Conservation (phyloP, 2,797 vertebrate genomes). For the Acrossocheilus fasciatus region DNA sequence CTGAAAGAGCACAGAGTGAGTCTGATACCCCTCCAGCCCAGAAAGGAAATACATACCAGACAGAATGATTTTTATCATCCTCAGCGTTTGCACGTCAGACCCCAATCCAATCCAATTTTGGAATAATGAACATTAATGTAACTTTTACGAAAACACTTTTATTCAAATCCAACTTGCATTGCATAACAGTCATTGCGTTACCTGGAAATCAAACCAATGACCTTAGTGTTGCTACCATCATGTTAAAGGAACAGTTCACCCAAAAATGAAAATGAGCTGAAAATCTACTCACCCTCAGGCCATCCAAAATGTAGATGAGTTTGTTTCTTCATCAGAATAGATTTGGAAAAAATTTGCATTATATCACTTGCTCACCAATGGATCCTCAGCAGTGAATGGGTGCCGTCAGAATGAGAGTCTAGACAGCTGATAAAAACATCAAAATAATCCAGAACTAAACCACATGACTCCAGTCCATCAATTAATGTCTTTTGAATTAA, state of each 20-base stretch:
- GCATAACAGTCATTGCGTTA: neutral
- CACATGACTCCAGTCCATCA: neutral
- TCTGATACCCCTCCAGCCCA: slow-evolving; percentile 63
- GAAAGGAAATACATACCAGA: slow-evolving; percentile 73
- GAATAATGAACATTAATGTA: neutral
- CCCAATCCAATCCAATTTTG: slow-evolving; percentile 33
- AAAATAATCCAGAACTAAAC: neutral
- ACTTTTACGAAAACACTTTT: neutral
- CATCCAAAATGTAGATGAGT: neutral
- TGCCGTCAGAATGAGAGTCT: neutral
- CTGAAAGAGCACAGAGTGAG: slow-evolving; percentile 67
- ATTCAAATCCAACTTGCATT: neutral
- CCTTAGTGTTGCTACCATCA: neutral
- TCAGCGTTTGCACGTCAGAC: slow-evolving; percentile 38
- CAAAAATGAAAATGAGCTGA: neutral
- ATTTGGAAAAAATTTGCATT: neutral
- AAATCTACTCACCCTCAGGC: neutral
- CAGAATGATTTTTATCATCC: slow-evolving; percentile 63
- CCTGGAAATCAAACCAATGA: neutral
- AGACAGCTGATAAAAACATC: neutral
- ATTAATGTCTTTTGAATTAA: neutral
- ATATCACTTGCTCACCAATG: too few relatives aligned
- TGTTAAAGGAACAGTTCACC: neutral
- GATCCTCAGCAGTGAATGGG: too few relatives aligned
- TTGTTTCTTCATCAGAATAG: neutral